These are phyloP conservation scores for Nematopogon swammerdamellus DNA, from an alignment of 2,888 invertebrate genomes.

Conservation along the genomic window DNA sequence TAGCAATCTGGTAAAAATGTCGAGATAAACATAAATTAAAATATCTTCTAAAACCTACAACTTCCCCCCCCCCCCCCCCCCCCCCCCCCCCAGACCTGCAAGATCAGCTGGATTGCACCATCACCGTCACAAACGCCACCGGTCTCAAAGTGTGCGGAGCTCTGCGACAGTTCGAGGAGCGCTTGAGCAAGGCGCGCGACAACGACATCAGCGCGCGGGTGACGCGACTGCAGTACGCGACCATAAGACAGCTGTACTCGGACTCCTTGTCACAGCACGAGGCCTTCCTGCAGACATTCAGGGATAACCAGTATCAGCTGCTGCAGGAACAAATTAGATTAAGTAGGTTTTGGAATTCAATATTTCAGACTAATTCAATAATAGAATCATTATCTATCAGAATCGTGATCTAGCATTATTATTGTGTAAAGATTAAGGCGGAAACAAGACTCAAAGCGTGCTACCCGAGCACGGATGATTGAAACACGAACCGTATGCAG, in stretches of 20 bases:
- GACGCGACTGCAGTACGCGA: slow-evolving; percentile 41
- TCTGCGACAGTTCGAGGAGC: slow-evolving; percentile 44
- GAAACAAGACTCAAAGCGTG: too few relatives aligned
- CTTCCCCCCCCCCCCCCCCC: too few relatives aligned
- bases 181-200: slow-evolving; percentile 16
- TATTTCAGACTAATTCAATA: too few relatives aligned
- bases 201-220: slow-evolving; percentile 29
- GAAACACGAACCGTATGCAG: too few relatives aligned
- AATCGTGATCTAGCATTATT: too few relatives aligned
- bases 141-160: slow-evolving; percentile 52
- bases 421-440: too few relatives aligned
- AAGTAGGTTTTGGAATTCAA: slow-evolving; percentile 40
- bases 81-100: slow-evolving; percentile 47
- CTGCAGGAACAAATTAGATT: slow-evolving; percentile 56
- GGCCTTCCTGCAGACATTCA: slow-evolving; percentile 45
- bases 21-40: too few relatives aligned
- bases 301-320: slow-evolving; percentile 46
- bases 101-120: slow-evolving; percentile 57
- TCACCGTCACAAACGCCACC: slow-evolving; percentile 46
- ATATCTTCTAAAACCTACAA: slow-evolving; percentile 4
- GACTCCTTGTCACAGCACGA: slow-evolving; percentile 52
- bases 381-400: too few relatives aligned
- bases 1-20: too few relatives aligned
- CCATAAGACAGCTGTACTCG: slow-evolving; percentile 39
- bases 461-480: too few relatives aligned